Percentiles rank a stretch among this genome's conserved stretches.
phyloP scores from a whole-genome alignment of 2,797 vertebrate genomes.

The Peromyscus eremicus region DNA sequence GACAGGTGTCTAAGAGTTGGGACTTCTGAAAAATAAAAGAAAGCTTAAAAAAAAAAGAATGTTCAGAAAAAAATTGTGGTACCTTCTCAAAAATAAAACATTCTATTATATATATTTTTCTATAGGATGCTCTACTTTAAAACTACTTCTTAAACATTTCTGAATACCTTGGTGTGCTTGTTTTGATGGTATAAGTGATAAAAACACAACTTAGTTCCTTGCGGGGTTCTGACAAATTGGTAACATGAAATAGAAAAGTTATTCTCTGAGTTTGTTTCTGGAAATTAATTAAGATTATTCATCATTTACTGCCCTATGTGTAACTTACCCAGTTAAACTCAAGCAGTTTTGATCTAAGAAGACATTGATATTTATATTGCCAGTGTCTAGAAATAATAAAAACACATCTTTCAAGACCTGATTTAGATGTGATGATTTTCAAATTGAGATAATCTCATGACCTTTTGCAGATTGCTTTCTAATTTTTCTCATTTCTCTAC shows the following conservation, averaged over 20 bases:
- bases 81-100: background rate
- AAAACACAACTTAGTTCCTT: background rate
- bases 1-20: background rate
- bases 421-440: background rate
- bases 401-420: background rate
- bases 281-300: background rate
- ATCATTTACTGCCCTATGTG: background rate
- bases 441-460: background rate
- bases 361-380: background rate
- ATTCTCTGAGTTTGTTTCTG: background rate
- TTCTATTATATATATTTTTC: background rate
- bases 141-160: background rate
- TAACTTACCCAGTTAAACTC: background rate
- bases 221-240: background rate
- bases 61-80: background rate
- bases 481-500: constrained; percentile 4
- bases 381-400: background rate
- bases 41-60: background rate
- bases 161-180: background rate
- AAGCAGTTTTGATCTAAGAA: background rate
- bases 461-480: background rate
- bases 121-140: background rate
- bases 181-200: background rate
- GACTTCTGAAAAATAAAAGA: background rate
- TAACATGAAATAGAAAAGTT: background rate